Conservation (phyloP, 2,888 invertebrate genomes). For the Parnassius apollo region DNA sequence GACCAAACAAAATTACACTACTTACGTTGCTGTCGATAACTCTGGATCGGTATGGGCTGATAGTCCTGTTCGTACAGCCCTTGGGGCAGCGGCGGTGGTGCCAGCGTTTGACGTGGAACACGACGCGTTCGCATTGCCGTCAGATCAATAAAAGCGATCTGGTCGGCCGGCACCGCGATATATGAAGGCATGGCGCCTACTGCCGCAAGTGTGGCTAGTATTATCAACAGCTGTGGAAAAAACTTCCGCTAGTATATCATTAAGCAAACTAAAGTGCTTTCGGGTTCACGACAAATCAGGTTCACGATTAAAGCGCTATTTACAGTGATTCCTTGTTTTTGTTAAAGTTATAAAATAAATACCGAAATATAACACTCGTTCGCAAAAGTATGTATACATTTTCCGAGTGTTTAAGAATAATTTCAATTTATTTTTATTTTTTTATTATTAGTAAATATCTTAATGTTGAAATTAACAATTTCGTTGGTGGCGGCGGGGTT, state of each 20-base stretch:
- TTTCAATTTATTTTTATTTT: too few species aligned
- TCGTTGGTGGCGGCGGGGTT: too few species aligned
- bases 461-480: too few species aligned
- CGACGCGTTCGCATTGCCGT: conserved; percentile 58
- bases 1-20: conserved; percentile 21
- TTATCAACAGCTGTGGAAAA: conserved; percentile 50
- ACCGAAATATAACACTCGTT: too few species aligned
- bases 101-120: conserved; percentile 62
- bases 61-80: conserved; percentile 57
- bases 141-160: conserved; percentile 81
- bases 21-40: conserved; percentile 61
- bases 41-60: conserved; percentile 43
- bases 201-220: conserved; percentile 51
- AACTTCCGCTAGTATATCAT: not conserved
- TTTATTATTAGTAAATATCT: too few species aligned
- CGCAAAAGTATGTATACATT: too few species aligned
- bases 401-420: too few species aligned
- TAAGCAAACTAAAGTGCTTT: too few species aligned
- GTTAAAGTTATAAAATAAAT: too few species aligned
- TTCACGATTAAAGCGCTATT: too few species aligned
- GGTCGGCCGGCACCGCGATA: conserved; percentile 83
- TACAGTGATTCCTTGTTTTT: too few species aligned
- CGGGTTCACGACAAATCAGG: too few species aligned
- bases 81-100: conserved; percentile 43
- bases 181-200: conserved; percentile 77